phyloP scores from a whole-genome alignment of 2,797 vertebrate genomes.

The Phrynocephalus vlangalii region DNA sequence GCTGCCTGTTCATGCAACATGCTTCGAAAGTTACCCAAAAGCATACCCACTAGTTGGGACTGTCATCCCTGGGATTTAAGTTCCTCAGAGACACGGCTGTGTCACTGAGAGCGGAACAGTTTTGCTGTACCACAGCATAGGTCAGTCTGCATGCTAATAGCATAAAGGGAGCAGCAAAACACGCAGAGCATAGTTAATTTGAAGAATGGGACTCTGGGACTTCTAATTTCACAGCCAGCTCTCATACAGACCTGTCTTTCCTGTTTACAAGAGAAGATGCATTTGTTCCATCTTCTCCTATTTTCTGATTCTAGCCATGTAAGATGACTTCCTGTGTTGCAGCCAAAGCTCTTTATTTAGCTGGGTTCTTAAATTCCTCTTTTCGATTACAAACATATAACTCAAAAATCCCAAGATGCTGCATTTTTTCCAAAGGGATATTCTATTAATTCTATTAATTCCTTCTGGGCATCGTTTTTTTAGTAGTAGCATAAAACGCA shows the following conservation, averaged over 20 bases:
- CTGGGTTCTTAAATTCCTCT: conserved; percentile 1
- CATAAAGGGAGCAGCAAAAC: background rate
- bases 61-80: background rate
- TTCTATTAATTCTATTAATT: conserved; percentile 15
- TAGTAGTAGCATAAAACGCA: background rate
- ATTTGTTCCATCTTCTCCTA: background rate
- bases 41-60: background rate
- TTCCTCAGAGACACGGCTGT: background rate
- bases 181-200: background rate
- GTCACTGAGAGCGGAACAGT: background rate
- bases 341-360: conserved; percentile 17
- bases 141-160: conserved; percentile 5
- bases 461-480: conserved; percentile 4
- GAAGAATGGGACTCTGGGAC: background rate
- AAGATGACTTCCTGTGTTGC: background rate
- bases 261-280: background rate
- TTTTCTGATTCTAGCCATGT: conserved; percentile 3
- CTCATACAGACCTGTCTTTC: background rate
- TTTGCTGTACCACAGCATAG: background rate
- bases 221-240: background rate
- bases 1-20: background rate
- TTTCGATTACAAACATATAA: conserved; percentile 26
- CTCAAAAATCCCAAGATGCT: background rate
- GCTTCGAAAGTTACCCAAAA: background rate
- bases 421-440: background rate